A percentile compares a stretch with the other conserved stretches of the same genome.
Conservation (phyloP, 2,113 vertebrate species). For the Gasterosteus nipponicus region DNA sequence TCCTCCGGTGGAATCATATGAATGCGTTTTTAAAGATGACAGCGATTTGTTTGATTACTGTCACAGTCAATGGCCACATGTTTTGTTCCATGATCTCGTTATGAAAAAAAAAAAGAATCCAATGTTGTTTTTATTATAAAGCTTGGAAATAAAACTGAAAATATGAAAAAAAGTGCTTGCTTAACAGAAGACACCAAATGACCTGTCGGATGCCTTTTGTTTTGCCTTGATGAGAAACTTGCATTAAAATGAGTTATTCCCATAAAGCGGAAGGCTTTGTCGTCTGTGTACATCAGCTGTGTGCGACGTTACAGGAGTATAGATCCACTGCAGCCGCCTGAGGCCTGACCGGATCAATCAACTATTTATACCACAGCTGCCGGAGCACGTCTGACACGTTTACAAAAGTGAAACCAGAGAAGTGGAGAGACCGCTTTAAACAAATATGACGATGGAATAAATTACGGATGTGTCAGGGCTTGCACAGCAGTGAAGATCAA, state of each 20-base stretch:
- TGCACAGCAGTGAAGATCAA: neutral
- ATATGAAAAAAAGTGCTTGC: constrained; percentile 40
- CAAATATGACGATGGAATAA: neutral
- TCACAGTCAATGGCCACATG: constrained; percentile 36
- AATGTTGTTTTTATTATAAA: constrained; percentile 63
- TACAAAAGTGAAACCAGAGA: neutral
- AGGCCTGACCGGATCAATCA: constrained; percentile 4
- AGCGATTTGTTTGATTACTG: constrained; percentile 62
- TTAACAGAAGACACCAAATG: constrained; percentile 52
- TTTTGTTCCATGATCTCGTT: constrained; percentile 42
- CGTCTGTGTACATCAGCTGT: constrained; percentile 11
- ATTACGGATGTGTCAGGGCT: neutral
- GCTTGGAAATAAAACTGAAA: constrained; percentile 53
- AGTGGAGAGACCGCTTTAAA: neutral
- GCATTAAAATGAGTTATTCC: constrained; percentile 77
- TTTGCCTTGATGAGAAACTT: constrained; percentile 70
- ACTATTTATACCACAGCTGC: constrained; percentile 49
- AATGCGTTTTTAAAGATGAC: constrained; percentile 65
- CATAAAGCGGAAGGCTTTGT: constrained; percentile 38
- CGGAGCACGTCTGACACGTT: neutral
- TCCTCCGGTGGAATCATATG: constrained; percentile 57
- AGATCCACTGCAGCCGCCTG: constrained; percentile 13
- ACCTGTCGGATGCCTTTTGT: constrained; percentile 58
- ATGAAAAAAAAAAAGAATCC: constrained; percentile 32
- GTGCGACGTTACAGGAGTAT: neutral